Evolutionary conservation across 2,113 vertebrate genomes (phyloP).

Genomic region (Mohoua ochrocephala): DNA sequence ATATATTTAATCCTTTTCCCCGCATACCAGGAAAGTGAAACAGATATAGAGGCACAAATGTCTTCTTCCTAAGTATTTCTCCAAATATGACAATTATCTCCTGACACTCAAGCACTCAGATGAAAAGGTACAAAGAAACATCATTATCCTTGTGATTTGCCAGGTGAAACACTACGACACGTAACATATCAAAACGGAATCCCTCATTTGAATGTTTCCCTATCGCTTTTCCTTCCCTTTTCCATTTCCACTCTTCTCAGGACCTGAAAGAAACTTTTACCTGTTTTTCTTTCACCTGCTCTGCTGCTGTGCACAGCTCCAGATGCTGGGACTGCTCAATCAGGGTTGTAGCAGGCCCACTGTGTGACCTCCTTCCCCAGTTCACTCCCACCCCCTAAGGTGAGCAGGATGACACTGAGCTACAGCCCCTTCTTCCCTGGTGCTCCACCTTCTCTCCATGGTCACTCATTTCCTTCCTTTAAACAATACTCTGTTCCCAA

Average conservation of each 20-base stretch:
- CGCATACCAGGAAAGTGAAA: neutral
- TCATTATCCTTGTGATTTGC: neutral
- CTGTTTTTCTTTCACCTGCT: neutral
- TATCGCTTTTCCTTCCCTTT: neutral
- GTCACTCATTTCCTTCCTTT: neutral
- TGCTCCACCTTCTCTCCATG: neutral
- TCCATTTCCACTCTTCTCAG: neutral
- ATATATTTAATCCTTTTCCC: neutral
- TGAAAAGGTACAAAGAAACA: neutral
- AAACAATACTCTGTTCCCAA: neutral
- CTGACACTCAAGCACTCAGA: neutral
- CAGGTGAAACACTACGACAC: neutral
- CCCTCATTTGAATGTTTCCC: neutral
- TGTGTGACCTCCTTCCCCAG: neutral
- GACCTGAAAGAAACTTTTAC: neutral
- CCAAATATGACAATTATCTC: neutral
- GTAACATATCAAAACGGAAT: rapidly evolving
- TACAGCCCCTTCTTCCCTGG: neutral
- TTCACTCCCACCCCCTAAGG: rapidly evolving
- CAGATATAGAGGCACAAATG: neutral
- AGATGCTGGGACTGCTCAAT: rapidly evolving
- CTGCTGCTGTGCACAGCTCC: rapidly evolving
- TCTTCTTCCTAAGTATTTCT: neutral
- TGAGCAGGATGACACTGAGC: neutral
- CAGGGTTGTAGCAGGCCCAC: neutral